These are phyloP conservation scores for Petrocephalus schoutedeni DNA, from an alignment of 2,797 vertebrate genomes.

Conservation along the genomic window DNA sequence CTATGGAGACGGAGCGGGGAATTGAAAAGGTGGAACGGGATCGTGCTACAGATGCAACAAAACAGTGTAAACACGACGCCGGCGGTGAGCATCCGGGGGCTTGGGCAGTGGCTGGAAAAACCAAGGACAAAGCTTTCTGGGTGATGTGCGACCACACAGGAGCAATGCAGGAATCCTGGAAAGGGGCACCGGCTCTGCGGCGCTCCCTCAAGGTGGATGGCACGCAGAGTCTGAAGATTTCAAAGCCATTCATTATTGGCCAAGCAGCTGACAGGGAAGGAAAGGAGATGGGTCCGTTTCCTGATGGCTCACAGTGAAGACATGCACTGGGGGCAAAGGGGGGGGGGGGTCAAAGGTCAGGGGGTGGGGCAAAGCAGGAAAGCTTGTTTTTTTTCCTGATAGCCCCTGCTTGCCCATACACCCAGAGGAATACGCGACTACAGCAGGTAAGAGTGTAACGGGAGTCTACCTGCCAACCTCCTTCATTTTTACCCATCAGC, in stretches of 20 bases:
- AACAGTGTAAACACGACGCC: neutral
- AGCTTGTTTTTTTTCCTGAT: neutral
- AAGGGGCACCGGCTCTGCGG: neutral
- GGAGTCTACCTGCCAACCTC: neutral
- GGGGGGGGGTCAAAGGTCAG: neutral
- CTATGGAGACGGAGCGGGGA: conserved; percentile 19
- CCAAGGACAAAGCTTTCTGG: conserved; percentile 7
- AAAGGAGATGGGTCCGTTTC: no score
- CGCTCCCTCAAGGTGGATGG: neutral
- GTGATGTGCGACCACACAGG: neutral
- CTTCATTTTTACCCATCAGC: neutral
- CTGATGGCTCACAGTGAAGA: no score
- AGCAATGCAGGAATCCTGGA: neutral
- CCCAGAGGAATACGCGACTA: neutral
- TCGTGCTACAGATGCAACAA: neutral
- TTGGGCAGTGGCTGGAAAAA: neutral
- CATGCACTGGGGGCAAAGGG: no score
- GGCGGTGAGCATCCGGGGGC: neutral
- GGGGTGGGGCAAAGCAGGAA: neutral
- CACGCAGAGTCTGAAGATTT: no score
- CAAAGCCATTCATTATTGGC: no score
- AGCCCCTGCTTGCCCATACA: neutral
- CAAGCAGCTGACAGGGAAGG: no score
- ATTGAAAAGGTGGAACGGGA: neutral
- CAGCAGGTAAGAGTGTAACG: neutral